Base-by-base conservation (phyloP, 2,888 invertebrate genomes). In the Seira ritae region DNA sequence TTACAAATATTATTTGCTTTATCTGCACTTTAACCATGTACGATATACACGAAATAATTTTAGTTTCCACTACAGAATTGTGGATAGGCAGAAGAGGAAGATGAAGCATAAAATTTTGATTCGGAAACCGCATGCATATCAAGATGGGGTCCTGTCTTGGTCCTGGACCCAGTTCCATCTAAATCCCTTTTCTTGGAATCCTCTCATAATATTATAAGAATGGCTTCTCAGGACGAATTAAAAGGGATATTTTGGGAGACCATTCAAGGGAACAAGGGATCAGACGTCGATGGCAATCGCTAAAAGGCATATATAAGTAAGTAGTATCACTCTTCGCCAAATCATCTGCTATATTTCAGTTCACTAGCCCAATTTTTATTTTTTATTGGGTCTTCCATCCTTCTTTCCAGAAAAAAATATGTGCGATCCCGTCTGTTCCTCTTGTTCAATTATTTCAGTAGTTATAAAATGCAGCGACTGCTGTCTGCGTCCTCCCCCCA, bases 401-500 rank as follows among this genome's bases (percentile, higher is more conserved):
- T n/a, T n/a, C n/a, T n/a, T n/a, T n/a, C n/a, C n/a, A n/a, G n/a
- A n/a, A n/a, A n/a, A n/a, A n/a, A n/a, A n/a, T n/a, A n/a, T n/a
- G n/a, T n/a, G n/a, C 60, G 60, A 60, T 60, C n/a, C 60, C 60
- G 60, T 60, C 60, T 60, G 60, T 17, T 60, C n/a, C 17, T n/a
- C 60, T 15, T 60, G 60, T 60, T 17, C 60, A 8, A 60, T 15
- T 60, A 60, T 60, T 60, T 60, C n/a, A 60, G 3, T 17, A 60
- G 60, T 60, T 60, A 60, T 60, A 60, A 60, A 60, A 60, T 60
- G 60, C 60, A 60, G 60, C 12, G 60, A n/a, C 60, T 60, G 12
- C 60, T 17, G 17, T 60, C 60, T 60, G 15, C n/a, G 12, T 42
- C 42, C 12, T 42, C 12, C 12, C 6, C 42, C 42, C 42, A 42